Evolutionary conservation across 1,140 invertebrate species (phyloP).

Genomic region (Drosophila rhopaloa): DNA sequence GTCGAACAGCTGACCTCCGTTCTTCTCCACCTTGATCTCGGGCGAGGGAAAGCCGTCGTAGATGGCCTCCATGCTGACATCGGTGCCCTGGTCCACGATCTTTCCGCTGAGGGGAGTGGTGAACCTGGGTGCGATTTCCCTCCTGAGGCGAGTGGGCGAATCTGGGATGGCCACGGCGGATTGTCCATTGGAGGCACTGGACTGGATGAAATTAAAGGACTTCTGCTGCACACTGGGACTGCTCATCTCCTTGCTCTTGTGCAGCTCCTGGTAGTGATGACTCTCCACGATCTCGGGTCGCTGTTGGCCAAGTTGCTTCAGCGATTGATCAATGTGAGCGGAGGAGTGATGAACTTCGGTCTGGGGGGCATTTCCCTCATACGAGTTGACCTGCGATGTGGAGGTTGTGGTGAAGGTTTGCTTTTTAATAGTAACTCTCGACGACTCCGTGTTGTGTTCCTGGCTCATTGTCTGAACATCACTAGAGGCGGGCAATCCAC

Average conservation of each 20-base stretch:
- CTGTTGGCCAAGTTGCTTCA: conserved; percentile 76
- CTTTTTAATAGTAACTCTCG: conserved; percentile 82
- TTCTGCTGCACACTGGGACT: conserved; percentile 73
- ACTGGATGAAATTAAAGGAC: conserved; percentile 71
- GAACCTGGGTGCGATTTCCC: conserved; percentile 88
- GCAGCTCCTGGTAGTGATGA: conserved; percentile 80
- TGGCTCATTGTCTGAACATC: conserved; percentile 70
- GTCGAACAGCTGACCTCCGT: conserved; percentile 87
- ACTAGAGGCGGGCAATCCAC: conserved; percentile 57
- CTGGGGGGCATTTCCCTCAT: conserved; percentile 80
- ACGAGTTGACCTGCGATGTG: conserved; percentile 81
- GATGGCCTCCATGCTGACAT: conserved; percentile 90
- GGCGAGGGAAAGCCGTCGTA: conserved; percentile 91
- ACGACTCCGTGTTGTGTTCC: conserved; percentile 81
- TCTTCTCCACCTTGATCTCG: conserved; percentile 90
- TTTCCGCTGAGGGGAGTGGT: conserved; percentile 89
- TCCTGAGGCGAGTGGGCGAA: conserved; percentile 86
- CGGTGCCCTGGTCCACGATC: conserved; percentile 90
- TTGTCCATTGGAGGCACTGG: conserved; percentile 41
- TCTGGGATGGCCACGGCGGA: conserved; percentile 50
- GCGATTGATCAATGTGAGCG: conserved; percentile 75
- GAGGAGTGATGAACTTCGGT: conserved; percentile 77
- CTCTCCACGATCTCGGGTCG: conserved; percentile 76
- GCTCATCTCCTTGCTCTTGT: conserved; percentile 77
- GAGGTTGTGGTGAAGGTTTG: conserved; percentile 81